phyloP scores from a whole-genome alignment of 2,888 invertebrate genomes.

The Eremobia ochroleuca region DNA sequence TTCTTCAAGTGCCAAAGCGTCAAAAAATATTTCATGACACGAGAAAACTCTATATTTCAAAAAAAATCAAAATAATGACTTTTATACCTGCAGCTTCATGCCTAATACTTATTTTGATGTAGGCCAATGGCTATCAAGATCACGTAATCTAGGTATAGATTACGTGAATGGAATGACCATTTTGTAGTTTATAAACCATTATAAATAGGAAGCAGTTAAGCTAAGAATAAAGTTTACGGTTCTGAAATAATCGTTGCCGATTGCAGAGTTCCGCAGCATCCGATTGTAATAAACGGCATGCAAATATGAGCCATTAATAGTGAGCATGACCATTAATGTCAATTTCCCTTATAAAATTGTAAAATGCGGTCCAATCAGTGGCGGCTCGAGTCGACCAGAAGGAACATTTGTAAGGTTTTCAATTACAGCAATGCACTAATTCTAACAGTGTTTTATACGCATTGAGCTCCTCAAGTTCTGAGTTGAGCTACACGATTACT shows the following conservation, averaged over 20 bases:
- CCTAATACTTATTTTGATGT: neutral
- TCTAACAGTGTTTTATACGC: neutral
- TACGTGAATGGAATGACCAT: neutral
- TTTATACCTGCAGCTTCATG: neutral
- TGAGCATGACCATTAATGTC: constrained; percentile 14
- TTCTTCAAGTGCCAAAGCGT: no score
- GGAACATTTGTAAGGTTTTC: neutral
- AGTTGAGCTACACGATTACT: neutral
- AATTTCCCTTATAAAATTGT: constrained; percentile 22
- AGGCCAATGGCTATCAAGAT: neutral
- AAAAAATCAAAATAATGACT: no score
- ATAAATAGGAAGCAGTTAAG: constrained; percentile 3
- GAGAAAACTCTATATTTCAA: no score
- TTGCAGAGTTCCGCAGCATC: constrained; percentile 23
- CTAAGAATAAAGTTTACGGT: constrained; percentile 28
- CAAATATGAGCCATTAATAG: constrained; percentile 28
- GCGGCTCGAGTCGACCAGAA: neutral
- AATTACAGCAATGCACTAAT: neutral
- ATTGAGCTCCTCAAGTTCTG: neutral
- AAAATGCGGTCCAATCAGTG: constrained; percentile 8
- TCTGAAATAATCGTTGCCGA: constrained; percentile 14
- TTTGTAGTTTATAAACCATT: neutral
- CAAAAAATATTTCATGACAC: no score
- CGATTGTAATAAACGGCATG: constrained; percentile 38
- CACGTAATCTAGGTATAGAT: neutral